These are phyloP conservation scores for Calonectris borealis DNA, from an alignment of 2,113 vertebrate species.

Conservation along the genomic window DNA sequence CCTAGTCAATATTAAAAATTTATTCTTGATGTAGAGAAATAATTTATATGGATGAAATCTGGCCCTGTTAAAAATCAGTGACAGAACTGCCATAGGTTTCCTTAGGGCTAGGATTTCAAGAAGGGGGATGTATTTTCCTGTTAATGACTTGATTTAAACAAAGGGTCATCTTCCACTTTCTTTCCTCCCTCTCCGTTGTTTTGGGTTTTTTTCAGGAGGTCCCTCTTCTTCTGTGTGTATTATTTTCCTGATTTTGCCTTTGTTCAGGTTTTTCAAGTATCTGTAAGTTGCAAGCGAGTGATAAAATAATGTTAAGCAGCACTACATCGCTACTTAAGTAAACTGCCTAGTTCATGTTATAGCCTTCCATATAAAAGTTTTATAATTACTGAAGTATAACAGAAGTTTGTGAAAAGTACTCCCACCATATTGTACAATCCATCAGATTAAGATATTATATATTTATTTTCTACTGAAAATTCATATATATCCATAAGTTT, in stretches of 20 bases:
- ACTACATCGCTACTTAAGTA: neutral
- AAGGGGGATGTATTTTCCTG: neutral
- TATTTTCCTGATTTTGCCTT: neutral
- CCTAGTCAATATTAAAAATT: neutral
- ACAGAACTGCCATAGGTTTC: neutral
- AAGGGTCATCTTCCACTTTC: neutral
- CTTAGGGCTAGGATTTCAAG: neutral
- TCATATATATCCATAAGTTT: neutral
- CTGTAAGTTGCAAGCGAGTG: neutral
- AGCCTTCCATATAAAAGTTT: neutral
- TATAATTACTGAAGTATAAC: neutral
- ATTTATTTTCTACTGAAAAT: neutral
- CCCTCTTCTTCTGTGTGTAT: neutral
- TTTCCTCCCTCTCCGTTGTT: fast-evolving
- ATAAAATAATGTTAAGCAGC: neutral
- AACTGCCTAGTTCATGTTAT: neutral
- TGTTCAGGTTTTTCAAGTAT: neutral
- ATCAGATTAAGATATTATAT: neutral
- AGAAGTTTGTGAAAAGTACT: neutral
- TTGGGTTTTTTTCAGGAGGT: no score
- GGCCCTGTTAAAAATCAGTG: neutral
- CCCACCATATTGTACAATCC: neutral
- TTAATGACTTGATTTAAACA: neutral
- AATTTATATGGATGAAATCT: neutral
- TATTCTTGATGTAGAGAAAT: neutral